A percentile compares a stretch with the other conserved stretches of the same genome.
Conservation (phyloP, 2,797 vertebrate genomes). For the Dipus sagitta region DNA sequence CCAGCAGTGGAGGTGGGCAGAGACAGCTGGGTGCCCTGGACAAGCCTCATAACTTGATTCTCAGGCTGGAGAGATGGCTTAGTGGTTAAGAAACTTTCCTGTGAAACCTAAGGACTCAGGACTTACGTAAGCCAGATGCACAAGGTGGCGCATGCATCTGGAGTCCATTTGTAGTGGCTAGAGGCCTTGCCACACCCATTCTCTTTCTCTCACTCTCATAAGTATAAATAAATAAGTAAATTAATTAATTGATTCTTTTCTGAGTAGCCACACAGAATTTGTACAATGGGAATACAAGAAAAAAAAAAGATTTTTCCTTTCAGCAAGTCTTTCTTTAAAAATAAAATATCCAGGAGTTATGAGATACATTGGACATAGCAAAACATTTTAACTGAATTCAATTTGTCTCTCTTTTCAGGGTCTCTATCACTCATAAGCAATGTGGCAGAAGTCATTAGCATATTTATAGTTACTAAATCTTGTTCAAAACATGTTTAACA, state of each 20-base stretch:
- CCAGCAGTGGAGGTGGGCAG: neutral
- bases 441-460: neutral
- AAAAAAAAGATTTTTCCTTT: slow-evolving; percentile 15
- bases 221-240: too few species aligned
- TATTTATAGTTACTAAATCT: neutral
- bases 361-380: neutral
- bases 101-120: too few species aligned
- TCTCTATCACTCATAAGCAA: neutral
- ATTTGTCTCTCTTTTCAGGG: neutral
- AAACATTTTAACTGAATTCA: neutral
- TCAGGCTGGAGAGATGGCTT: neutral
- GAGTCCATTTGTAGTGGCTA: too few species aligned
- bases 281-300: neutral
- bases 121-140: too few species aligned
- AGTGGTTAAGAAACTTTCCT: too few species aligned
- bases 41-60: neutral
- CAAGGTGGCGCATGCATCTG: too few species aligned
- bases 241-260: too few species aligned
- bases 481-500: neutral
- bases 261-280: neutral
- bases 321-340: neutral
- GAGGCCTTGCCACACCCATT: too few species aligned
- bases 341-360: neutral
- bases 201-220: too few species aligned
- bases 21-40: neutral